Evolutionary conservation across 2,113 vertebrate species (phyloP).

Genomic region (Hyla sarda): DNA sequence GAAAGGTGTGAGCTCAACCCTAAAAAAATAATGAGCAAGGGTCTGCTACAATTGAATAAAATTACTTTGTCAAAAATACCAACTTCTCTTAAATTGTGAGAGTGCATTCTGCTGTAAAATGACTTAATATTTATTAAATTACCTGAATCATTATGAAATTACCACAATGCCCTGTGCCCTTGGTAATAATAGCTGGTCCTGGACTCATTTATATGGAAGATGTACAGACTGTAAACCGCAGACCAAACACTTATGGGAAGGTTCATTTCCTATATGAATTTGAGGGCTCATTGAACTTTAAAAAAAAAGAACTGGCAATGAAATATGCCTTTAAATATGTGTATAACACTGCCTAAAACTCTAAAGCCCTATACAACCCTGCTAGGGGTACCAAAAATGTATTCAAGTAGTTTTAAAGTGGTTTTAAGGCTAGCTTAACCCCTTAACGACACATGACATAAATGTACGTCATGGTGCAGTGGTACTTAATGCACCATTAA

Average conservation of each 20-base stretch:
- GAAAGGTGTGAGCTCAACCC: conserved; percentile 12
- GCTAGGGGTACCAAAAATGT: no score
- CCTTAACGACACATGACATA: no score
- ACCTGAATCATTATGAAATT: background rate
- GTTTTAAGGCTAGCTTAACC: no score
- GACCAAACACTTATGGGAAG: background rate
- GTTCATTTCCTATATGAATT: background rate
- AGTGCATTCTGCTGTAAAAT: background rate
- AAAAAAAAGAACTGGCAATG: no score
- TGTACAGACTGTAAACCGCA: background rate
- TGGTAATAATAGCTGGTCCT: no score
- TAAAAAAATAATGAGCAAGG: background rate
- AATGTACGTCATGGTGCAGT: no score
- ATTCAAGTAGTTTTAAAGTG: no score
- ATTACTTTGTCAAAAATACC: background rate
- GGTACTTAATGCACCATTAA: no score
- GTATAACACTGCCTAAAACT: no score
- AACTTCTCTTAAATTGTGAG: background rate
- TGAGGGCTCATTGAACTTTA: no score
- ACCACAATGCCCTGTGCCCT: background rate
- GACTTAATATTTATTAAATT: background rate
- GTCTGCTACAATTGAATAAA: background rate
- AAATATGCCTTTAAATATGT: no score
- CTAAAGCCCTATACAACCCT: no score
- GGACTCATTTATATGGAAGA: background rate